phyloP scores from a whole-genome alignment of 2,797 vertebrate genomes.

The Scomberomorus guttatus region DNA sequence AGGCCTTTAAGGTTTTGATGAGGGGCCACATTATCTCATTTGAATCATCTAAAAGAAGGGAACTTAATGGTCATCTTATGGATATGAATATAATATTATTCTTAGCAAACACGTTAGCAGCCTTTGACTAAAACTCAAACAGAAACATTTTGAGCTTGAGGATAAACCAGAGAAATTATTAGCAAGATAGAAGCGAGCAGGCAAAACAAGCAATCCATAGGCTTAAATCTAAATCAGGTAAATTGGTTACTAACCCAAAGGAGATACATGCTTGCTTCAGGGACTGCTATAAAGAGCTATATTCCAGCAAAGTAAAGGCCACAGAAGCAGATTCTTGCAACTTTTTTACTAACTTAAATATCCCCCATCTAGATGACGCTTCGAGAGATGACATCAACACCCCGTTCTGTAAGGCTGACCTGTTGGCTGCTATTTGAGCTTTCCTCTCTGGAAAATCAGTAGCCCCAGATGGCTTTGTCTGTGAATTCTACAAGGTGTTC shows the following conservation, averaged over 20 bases:
- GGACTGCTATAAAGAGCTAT: too few species aligned
- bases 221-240: conserved; percentile 2
- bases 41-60: too few species aligned
- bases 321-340: too few species aligned
- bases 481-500: background rate
- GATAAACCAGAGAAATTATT: conserved; percentile 14
- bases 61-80: too few species aligned
- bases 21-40: too few species aligned
- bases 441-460: background rate
- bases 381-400: conserved; percentile 13
- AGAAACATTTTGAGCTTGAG: conserved; percentile 3
- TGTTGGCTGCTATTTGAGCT: background rate
- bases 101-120: background rate
- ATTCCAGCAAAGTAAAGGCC: too few species aligned
- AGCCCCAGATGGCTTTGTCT: background rate
- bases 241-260: too few species aligned
- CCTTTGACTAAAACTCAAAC: background rate
- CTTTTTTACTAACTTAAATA: too few species aligned
- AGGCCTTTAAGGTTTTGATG: too few species aligned
- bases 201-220: background rate
- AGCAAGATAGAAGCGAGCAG: conserved; percentile 1
- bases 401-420: background rate
- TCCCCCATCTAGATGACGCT: too few species aligned
- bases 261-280: too few species aligned
- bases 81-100: background rate